Evolutionary conservation across 2,888 invertebrate species (phyloP).

Genomic region (Galerucella nymphaeae): DNA sequence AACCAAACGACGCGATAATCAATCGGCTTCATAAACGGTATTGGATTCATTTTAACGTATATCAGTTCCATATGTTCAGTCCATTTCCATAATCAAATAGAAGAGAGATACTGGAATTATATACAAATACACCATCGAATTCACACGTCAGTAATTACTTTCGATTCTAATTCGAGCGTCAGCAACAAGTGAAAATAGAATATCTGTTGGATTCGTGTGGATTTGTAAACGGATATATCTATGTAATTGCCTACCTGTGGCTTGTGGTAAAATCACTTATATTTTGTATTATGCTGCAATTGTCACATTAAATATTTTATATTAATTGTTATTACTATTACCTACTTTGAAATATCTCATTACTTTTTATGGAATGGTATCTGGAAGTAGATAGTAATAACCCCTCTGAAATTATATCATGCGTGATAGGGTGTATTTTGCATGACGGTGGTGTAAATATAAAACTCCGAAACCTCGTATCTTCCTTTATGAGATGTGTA

Average conservation of each 20-base stretch:
- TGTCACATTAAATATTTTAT: too few relatives aligned
- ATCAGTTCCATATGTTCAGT: conserved; percentile 58
- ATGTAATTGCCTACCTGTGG: conserved; percentile 56
- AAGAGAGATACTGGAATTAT: conserved; percentile 46
- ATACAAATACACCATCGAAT: conserved; percentile 19
- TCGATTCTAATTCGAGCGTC: conserved; percentile 28
- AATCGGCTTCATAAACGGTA: conserved; percentile 47
- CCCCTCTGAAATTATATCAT: conserved; percentile 29
- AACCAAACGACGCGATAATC: conserved; percentile 36
- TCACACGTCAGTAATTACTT: conserved; percentile 12
- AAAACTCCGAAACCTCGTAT: conserved; percentile 46
- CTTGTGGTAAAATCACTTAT: conserved; percentile 47
- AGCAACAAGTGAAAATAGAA: conserved; percentile 53
- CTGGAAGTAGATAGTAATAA: conserved; percentile 10
- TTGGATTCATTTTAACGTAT: conserved; percentile 52
- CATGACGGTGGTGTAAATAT: conserved; percentile 29
- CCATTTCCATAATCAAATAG: conserved; percentile 57
- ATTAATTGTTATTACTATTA: not conserved
- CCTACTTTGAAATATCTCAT: not conserved
- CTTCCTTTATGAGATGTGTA: conserved; percentile 57
- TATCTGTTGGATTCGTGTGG: conserved; percentile 50
- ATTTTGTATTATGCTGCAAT: conserved; percentile 33
- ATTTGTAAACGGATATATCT: conserved; percentile 51
- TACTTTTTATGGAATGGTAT: not conserved
- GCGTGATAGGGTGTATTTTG: conserved; percentile 27